Base-by-base conservation (phyloP, 2,797 vertebrate genomes). In the Cyclopterus lumpus region DNA sequence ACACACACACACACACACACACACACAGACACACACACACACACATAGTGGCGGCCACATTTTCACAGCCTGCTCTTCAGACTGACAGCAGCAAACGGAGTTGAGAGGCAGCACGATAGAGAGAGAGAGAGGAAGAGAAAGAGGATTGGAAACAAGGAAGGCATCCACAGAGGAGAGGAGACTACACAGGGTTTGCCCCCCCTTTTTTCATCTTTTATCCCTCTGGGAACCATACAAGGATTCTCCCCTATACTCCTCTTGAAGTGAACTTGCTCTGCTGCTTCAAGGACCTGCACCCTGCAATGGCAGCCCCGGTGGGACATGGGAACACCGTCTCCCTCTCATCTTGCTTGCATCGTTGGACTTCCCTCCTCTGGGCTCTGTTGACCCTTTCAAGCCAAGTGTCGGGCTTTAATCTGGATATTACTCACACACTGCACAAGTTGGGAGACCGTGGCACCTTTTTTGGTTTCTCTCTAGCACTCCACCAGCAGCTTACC, bases 391-490 rank as follows among this genome's bases (percentile, higher is more conserved):
- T 87, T 55, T 57, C 34, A 1, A 63, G 67, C 67, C 83, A 83
- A 40, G 87, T 77, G 48, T 64, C 76, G 5, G 92, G 94, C 75
- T 99, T 98, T 86, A 99, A 99, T 84, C 93, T 99, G 94, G 97
- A 99, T 82, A 95, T 95, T 54, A 94, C 93, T 57, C 93, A 95
- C 80, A 94, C 95, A 1, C 89, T 98, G 72, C 93, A 94, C 48
- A 98, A 98, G 92, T 93, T 96, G 53, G 97, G 97, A 0, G 94
- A 96, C 73, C 81, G 58, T 0, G 96, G 94, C 55, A 98, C 97
- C 76, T 95, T 98, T 64, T 99, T 99, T 67, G 97, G 97, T 34
- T 97, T 98, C 88, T 97, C 97, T 1, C 88, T 98, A 62, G 97
- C 97, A 1, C 94, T 99, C 80, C 97, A 99, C 89, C 94, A 95